Evolutionary conservation across 1,140 invertebrate genomes (phyloP), one percentile per base, ranked within the genome.

Genomic region (Harlomillsia oculata): DNA sequence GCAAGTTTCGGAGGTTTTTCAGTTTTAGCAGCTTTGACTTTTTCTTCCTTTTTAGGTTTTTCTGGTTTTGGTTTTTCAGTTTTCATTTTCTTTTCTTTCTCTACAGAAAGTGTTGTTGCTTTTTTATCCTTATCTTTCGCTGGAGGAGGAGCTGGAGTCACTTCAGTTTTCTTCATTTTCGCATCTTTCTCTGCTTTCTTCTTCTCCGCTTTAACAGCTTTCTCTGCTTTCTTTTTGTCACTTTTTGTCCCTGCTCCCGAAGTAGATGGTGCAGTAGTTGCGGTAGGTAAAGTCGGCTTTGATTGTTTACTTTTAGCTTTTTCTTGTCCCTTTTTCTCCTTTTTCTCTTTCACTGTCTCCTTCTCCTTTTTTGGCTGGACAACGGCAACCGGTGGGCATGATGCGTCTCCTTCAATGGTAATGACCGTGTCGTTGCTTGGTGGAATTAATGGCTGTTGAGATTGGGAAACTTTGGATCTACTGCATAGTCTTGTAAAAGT

Each of bases 1-100:
- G 20, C 9, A 43, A 11, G 44, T 28, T 11, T 29, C 20, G 18
- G 18, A 48, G 11, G 18, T 40, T 30, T 18, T 36, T 55, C 37
- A 23, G 43, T 13, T 48, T 56, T 56, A 43, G 11, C 26, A 29
- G 28, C 39, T 53, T 44, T 44, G 5, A 39, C 48, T 37, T 53
- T 59, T 20, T 44, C 40, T 32, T 45, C 44, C 18, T 28, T 14
- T 53, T 52, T 32, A n/a, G 21, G 16, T 57, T 51, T 49, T n/a
- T 49, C 39, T 51, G 50, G 50, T 41, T 39, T 45, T 34, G 46
- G 23, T 13, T 53, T 53, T 20, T 58, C 32, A 14, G 23, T 34
- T 36, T 46, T 56, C 28, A 49, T 29, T 44, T 50, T 54, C 51
- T 48, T 56, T 58, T 43, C 39, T 39, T 45, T 59, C 40, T 53